Base-by-base conservation (phyloP, 2,797 vertebrate species). In the Coracias cyanogaster region DNA sequence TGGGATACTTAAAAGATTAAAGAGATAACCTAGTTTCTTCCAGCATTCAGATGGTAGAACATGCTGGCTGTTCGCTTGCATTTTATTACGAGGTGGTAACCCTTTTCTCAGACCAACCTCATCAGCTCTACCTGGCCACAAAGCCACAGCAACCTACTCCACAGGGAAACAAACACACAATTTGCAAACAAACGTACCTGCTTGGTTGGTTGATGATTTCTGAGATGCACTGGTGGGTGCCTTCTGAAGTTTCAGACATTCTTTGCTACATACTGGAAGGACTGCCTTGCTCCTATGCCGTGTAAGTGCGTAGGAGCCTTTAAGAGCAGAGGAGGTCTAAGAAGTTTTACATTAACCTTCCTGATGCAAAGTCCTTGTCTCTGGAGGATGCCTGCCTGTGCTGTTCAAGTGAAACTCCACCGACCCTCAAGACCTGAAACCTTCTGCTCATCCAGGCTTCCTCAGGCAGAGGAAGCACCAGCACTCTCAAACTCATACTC, bases 371-470 rank as follows among this genome's bases (percentile, higher is more conserved):
- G 28, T 9, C 51, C 25, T 54, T 51, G 29, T 48, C 25, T 51
- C 66, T 62, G 49, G 25, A 52, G 12, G 4, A 3, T 8, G 15
- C 10, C n/a, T 65, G 48, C 21, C n/a, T 17, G 9, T 22, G 45
- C 48, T 43, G 39, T 33, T 73, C 39, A 29, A 66, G 14, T 14
- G 15, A 69, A 82, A 60, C 22, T 77, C 39, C 33, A 26, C 11
- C 1, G 1, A 1, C 24, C 9, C 31, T 45, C 1, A 1, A 78
- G 54, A n/a, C 19, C 20, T 3, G 5, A 29, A 43, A 46, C 20
- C 39, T 74, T 43, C 9, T 18, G 3, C 9, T 57, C 15, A 15
- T 3, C 9, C 33, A 43, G 18, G 18, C n/a, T 62, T 87, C 54
- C 66, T 70, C 25, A 49, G 52, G 22, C 64, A 64, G 24, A 25